Evolutionary conservation across 2,797 vertebrate species (phyloP).

Genomic region (Argya squamiceps): DNA sequence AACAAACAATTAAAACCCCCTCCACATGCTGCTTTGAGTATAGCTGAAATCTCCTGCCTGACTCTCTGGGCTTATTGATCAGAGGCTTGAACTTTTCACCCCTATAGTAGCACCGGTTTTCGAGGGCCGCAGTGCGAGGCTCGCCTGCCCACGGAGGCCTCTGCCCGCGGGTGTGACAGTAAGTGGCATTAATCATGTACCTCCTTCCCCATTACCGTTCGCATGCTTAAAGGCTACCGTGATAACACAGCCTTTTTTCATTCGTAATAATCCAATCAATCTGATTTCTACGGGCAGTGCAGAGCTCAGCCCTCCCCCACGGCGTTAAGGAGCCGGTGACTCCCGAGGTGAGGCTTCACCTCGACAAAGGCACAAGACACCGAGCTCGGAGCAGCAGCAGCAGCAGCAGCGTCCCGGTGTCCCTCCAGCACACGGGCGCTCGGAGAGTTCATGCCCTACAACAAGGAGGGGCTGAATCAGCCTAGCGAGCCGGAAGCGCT

Average conservation of each 20-base stretch:
- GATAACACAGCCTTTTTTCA: neutral
- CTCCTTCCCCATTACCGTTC: neutral
- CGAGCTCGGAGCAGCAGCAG: neutral
- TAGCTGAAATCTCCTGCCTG: neutral
- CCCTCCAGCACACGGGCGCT: neutral
- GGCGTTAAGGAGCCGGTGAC: neutral
- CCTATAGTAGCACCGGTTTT: neutral
- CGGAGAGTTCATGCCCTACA: fast-evolving
- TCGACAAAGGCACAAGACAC: neutral
- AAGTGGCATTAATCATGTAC: neutral
- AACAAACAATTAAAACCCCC: too few species aligned
- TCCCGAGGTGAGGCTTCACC: neutral
- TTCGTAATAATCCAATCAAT: neutral
- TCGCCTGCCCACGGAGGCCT: neutral
- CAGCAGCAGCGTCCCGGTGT: neutral
- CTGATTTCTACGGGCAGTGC: neutral
- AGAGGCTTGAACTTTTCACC: slow-evolving; percentile 43
- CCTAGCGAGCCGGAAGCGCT: neutral
- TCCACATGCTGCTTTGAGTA: neutral
- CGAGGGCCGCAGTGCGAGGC: neutral
- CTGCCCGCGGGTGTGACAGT: neutral
- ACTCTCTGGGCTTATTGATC: neutral
- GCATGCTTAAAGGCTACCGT: neutral
- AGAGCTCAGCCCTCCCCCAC: neutral
- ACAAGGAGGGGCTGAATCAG: neutral